Percentiles rank a stretch among this genome's conserved stretches.
phyloP scores from a whole-genome alignment of 1,140 invertebrate genomes.

The Pachypsylla venusta region DNA sequence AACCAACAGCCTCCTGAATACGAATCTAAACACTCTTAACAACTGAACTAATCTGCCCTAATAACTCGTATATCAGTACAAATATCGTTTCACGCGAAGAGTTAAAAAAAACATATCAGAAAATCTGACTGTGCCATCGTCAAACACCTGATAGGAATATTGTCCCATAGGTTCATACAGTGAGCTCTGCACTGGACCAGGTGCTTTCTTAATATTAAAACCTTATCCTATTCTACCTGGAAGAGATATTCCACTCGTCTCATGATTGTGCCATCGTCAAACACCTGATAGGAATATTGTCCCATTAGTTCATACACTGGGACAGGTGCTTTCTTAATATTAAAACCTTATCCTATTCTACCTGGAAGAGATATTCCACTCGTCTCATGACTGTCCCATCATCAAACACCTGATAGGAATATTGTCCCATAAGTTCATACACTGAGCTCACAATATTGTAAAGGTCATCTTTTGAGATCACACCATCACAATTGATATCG shows the following conservation, averaged over 20 bases:
- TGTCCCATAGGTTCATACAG: slow-evolving; percentile 87
- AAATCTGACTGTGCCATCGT: slow-evolving; percentile 52
- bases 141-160: slow-evolving; percentile 54
- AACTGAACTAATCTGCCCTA: too few species aligned
- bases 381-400: slow-evolving; percentile 56
- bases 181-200: too few species aligned
- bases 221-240: slow-evolving; percentile 40
- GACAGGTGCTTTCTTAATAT: too few species aligned
- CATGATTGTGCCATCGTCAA: slow-evolving; percentile 53
- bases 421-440: slow-evolving; percentile 81
- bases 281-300: slow-evolving; percentile 54
- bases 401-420: slow-evolving; percentile 55
- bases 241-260: slow-evolving; percentile 71
- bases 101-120: too few species aligned
- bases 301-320: slow-evolving; percentile 87
- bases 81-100: too few species aligned
- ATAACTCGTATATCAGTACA: too few species aligned
- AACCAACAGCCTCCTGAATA: too few species aligned
- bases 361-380: slow-evolving; percentile 72
- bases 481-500: slow-evolving; percentile 92
- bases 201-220: too few species aligned
- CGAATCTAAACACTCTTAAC: too few species aligned
- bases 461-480: slow-evolving; percentile 87
- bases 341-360: slow-evolving; percentile 30
- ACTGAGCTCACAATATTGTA: slow-evolving; percentile 84